Conservation (phyloP, 37 sponge, comb jelly and placozoan species). For the Mnemiopsis leidyi region DNA sequence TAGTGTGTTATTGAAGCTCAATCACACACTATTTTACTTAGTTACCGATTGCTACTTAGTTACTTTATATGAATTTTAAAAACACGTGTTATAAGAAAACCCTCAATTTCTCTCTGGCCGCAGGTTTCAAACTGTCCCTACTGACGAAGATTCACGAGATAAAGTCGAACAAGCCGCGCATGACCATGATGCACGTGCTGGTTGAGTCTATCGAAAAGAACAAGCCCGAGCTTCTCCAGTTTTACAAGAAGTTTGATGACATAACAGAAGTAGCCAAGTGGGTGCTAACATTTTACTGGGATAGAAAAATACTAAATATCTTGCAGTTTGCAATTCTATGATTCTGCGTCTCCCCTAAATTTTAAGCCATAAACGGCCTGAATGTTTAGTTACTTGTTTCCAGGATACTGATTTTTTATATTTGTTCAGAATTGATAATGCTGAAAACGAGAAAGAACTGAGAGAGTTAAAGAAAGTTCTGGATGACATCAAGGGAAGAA, state of each 20-base stretch:
- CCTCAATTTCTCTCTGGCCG: not conserved
- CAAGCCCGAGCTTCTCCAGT: constrained; percentile 13
- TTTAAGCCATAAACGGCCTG: no score
- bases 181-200: constrained; percentile 48
- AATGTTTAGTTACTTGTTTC: no score
- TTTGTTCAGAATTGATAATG: not conserved
- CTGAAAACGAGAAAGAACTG: constrained; percentile 25
- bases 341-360: no score
- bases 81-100: not conserved
- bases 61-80: no score
- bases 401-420: no score
- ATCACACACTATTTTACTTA: not conserved
- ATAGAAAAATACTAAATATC: no score
- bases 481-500: not conserved
- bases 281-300: no score
- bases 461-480: not conserved
- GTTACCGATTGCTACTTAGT: not conserved
- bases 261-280: not conserved
- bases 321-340: no score
- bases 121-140: constrained; percentile 19
- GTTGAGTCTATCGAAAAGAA: constrained; percentile 9
- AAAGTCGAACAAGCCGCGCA: not conserved
- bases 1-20: no score
- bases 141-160: constrained; percentile 13
- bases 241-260: constrained; percentile 7